These are phyloP conservation scores for Eublepharis macularius DNA, from an alignment of 2,113 vertebrate species.

Conservation along the genomic window DNA sequence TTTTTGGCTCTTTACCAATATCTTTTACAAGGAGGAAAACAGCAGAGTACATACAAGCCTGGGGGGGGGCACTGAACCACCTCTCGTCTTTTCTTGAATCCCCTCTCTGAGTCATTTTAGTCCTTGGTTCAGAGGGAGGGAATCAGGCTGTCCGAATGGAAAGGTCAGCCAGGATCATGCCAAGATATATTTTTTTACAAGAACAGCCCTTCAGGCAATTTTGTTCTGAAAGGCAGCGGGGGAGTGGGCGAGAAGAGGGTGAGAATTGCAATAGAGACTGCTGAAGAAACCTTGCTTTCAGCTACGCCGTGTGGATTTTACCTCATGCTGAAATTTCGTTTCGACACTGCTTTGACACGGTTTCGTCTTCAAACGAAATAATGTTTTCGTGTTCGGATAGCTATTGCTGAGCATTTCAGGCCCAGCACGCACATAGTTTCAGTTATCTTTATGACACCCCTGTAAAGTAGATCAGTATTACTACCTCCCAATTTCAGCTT, in stretches of 20 bases:
- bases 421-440: neutral
- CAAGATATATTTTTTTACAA: neutral
- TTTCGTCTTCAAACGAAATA: neutral
- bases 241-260: neutral
- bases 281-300: neutral
- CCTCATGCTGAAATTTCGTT: neutral
- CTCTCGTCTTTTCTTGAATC: constrained; percentile 64
- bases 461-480: neutral
- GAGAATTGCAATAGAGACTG: neutral
- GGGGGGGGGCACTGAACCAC: too few relatives aligned
- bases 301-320: neutral
- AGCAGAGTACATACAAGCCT: too few relatives aligned
- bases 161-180: constrained; percentile 67
- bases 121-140: constrained; percentile 51
- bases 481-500: neutral
- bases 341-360: too few relatives aligned
- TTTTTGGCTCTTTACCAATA: constrained; percentile 53
- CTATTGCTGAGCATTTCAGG: neutral
- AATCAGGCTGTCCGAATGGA: constrained; percentile 53
- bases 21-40: constrained; percentile 55
- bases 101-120: constrained; percentile 62
- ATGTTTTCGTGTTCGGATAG: neutral
- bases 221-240: neutral
- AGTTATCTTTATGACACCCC: neutral
- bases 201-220: neutral